phyloP scores from a whole-genome alignment of 2,888 invertebrate species.

The Tenthredo scrophulariae region DNA sequence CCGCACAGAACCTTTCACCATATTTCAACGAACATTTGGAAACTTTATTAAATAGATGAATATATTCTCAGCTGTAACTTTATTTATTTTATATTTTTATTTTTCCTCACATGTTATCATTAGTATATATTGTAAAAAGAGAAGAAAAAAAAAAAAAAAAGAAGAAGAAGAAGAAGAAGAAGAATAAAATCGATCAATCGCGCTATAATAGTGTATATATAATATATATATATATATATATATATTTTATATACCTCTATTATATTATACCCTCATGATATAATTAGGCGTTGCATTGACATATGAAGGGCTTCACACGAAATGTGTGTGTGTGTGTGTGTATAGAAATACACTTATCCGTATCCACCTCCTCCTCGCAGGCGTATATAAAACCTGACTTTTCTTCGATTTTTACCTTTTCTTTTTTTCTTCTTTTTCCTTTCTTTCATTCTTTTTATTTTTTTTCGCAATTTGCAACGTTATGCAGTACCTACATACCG shows the following conservation, averaged over 20 bases:
- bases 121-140: conserved; percentile 22
- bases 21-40: no score
- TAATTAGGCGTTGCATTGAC: conserved; percentile 45
- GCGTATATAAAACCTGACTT: background rate
- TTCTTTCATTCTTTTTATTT: background rate
- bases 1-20: no score
- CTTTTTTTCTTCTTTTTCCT: background rate
- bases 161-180: background rate
- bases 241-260: background rate
- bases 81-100: no score
- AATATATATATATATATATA: background rate
- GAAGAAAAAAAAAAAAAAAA: background rate
- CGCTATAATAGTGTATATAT: no score
- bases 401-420: background rate
- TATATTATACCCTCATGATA: conserved; percentile 27
- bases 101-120: no score
- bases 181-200: background rate
- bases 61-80: no score
- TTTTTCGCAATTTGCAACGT: background rate
- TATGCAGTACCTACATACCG: conserved; percentile 7
- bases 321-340: background rate
- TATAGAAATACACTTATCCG: background rate
- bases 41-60: no score
- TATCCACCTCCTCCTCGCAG: background rate
- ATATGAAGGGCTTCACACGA: conserved; percentile 38